These are phyloP conservation scores for Aelia acuminata DNA, from an alignment of 2,888 invertebrate species.

Conservation along the genomic window DNA sequence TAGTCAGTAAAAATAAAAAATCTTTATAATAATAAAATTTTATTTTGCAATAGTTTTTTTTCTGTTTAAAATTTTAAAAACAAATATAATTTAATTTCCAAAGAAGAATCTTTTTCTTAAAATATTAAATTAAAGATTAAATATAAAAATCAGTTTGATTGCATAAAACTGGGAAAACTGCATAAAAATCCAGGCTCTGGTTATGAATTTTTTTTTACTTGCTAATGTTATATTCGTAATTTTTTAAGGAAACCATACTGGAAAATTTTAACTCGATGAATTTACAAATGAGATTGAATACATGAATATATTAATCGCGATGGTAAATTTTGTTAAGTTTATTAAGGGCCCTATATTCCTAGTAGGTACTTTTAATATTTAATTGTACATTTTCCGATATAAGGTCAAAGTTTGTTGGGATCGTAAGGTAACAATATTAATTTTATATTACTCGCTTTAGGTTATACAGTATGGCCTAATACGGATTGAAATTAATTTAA, in stretches of 20 bases:
- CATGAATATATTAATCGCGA: constrained; percentile 5
- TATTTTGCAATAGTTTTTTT: not conserved
- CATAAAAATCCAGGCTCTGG: not conserved
- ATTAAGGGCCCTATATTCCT: constrained; percentile 9
- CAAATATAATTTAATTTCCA: not conserved
- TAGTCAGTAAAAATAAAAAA: not conserved
- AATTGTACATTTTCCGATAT: constrained; percentile 50
- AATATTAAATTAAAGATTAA: not conserved
- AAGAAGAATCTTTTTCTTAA: not conserved
- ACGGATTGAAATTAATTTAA: not conserved
- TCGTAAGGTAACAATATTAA: not conserved
- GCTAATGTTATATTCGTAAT: not conserved
- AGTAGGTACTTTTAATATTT: constrained; percentile 26
- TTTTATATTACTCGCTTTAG: not conserved
- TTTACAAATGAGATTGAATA: constrained; percentile 31
- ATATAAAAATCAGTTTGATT: not conserved
- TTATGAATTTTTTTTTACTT: constrained; percentile 16
- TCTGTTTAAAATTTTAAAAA: not conserved
- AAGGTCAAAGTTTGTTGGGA: constrained; percentile 57
- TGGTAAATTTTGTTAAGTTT: constrained; percentile 39
- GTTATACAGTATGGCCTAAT: not conserved
- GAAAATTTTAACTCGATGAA: not conserved
- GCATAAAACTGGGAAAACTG: not conserved
- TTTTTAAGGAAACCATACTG: not conserved
- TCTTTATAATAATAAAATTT: not conserved